phyloP scores from a whole-genome alignment of 2,888 invertebrate species.

The Troglohyphantes excavatus region DNA sequence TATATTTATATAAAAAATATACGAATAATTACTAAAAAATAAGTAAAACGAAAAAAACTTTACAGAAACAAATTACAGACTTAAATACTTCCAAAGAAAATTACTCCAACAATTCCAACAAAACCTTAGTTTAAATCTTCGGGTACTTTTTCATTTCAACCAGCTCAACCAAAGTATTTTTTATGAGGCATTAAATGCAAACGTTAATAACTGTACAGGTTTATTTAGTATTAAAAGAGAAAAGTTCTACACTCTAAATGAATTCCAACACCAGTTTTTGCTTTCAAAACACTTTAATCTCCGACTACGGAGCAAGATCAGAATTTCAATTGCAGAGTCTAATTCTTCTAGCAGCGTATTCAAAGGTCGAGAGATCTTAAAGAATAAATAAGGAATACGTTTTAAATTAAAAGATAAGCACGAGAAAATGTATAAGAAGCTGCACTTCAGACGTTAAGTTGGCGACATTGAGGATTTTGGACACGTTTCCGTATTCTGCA shows the following conservation, averaged over 20 bases:
- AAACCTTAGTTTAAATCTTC: not conserved
- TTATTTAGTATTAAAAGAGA: constrained; percentile 6
- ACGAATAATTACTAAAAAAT: no score
- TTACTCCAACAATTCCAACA: no score
- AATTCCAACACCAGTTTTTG: constrained; percentile 29
- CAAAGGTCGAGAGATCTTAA: constrained; percentile 4
- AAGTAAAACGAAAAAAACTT: no score
- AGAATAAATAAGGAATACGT: constrained; percentile 15
- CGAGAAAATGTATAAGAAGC: not conserved
- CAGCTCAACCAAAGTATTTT: not conserved
- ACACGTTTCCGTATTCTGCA: constrained; percentile 50
- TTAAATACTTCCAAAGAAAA: no score
- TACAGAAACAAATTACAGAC: no score
- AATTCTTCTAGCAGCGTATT: constrained; percentile 17
- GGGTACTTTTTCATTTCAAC: not conserved
- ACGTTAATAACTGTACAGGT: constrained; percentile 1
- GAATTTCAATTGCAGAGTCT: constrained; percentile 62
- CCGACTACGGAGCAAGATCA: constrained; percentile 20
- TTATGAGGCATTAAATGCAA: constrained; percentile 19
- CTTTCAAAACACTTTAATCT: constrained; percentile 60
- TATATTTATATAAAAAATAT: no score
- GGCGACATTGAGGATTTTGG: constrained; percentile 45
- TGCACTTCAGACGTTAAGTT: constrained; percentile 39
- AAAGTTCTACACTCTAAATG: not conserved
- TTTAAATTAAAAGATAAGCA: constrained; percentile 59